phyloP scores from a whole-genome alignment of 2,113 vertebrate genomes.

The Poicephalus gulielmi region DNA sequence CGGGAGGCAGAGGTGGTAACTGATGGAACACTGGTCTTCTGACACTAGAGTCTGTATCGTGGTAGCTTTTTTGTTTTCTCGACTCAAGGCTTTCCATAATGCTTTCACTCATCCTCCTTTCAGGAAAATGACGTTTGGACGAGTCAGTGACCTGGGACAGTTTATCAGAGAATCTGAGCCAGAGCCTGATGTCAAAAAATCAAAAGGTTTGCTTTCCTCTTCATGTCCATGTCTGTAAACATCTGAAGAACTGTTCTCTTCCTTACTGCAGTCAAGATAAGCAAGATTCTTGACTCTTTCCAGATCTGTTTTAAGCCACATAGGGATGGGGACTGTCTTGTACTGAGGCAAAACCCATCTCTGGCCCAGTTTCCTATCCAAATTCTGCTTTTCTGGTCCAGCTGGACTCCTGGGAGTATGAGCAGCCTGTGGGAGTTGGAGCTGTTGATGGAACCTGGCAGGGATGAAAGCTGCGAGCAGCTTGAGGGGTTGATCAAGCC shows the following conservation, averaged over 20 bases:
- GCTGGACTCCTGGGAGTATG: not conserved
- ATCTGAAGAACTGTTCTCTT: not conserved
- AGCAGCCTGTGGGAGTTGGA: conserved; percentile 30
- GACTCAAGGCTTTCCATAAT: not conserved
- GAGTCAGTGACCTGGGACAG: conserved; percentile 96
- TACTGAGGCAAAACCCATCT: not conserved
- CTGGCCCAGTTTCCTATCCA: not conserved
- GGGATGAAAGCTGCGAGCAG: not conserved
- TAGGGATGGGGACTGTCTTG: not conserved
- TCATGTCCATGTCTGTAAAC: not conserved
- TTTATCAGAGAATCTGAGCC: conserved; percentile 98
- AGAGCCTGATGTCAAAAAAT: conserved; percentile 98
- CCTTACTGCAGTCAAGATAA: not conserved
- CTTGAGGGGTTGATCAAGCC: conserved; percentile 43
- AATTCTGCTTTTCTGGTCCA: conserved; percentile 27
- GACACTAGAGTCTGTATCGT: not conserved
- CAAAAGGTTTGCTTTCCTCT: conserved; percentile 83
- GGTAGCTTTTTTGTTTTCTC: not conserved
- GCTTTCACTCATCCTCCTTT: not conserved
- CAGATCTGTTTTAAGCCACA: not conserved
- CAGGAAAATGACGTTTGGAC: conserved; percentile 97
- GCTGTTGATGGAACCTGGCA: not conserved
- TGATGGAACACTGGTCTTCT: not conserved
- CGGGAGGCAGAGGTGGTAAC: not conserved
- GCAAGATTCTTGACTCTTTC: not conserved